Percentiles rank a stretch among this genome's conserved stretches.
Evolutionary conservation across 2,888 invertebrate genomes (phyloP).

Genomic region (Cyrtodaria siliqua): DNA sequence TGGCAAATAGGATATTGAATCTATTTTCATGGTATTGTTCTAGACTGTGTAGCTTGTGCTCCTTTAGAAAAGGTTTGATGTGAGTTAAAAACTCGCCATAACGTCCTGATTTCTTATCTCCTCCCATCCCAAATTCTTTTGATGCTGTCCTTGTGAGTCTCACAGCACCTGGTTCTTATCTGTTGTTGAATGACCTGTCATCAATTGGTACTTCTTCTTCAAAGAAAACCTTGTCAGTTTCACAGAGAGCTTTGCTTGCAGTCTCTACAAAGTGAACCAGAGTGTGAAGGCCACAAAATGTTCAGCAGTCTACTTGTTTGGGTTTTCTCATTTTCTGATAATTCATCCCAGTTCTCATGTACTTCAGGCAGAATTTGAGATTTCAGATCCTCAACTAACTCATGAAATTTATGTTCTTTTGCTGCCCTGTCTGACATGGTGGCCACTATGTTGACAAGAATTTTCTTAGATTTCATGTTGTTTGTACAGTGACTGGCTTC

Average conservation of each 20-base stretch:
- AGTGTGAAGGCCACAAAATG: slow-evolving; percentile 64
- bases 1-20: slow-evolving; percentile 61
- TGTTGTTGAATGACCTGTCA: slow-evolving; percentile 41
- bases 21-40: slow-evolving; percentile 55
- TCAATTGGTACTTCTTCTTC: slow-evolving; percentile 27
- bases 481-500: slow-evolving; percentile 16
- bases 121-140: too few species aligned
- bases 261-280: slow-evolving; percentile 59
- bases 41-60: too few species aligned
- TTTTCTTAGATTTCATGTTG: slow-evolving; percentile 8
- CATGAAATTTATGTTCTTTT: slow-evolving; percentile 48
- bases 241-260: slow-evolving; percentile 24
- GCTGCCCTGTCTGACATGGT: slow-evolving; percentile 31
- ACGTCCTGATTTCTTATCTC: too few species aligned
- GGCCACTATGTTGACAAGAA: slow-evolving; percentile 21
- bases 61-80: too few species aligned
- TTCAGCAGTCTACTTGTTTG: slow-evolving; percentile 42
- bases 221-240: slow-evolving; percentile 40
- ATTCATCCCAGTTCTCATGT: slow-evolving; percentile 41
- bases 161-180: slow-evolving; percentile 45
- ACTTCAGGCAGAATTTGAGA: slow-evolving; percentile 46
- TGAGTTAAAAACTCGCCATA: too few species aligned
- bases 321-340: slow-evolving; percentile 40
- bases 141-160: slow-evolving; percentile 30
- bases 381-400: slow-evolving; percentile 46